phyloP scores from a whole-genome alignment of 2,888 invertebrate species.

The Peribatodes rhomboidaria region DNA sequence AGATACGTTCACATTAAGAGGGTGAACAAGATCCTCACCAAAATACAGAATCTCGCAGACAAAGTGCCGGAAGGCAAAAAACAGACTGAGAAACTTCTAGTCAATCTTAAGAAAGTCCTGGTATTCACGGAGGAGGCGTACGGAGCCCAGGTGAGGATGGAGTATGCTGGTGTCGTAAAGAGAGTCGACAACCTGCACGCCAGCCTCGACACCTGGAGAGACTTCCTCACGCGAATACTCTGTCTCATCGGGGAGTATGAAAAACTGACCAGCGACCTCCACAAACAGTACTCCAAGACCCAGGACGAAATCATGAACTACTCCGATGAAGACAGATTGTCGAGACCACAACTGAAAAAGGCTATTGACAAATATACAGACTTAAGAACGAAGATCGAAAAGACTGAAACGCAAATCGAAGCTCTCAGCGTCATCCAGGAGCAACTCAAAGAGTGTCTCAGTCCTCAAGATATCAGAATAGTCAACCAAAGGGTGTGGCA shows the following conservation, averaged over 20 bases:
- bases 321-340: conserved; percentile 85
- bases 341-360: conserved; percentile 88
- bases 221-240: conserved; percentile 90
- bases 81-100: conserved; percentile 87
- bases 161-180: conserved; percentile 91
- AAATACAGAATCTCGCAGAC: conserved; percentile 89
- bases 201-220: conserved; percentile 93
- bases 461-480: conserved; percentile 93
- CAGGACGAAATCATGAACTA: conserved; percentile 87
- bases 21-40: conserved; percentile 89
- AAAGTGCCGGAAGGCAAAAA: conserved; percentile 90
- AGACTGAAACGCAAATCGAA: conserved; percentile 89
- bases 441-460: conserved; percentile 93
- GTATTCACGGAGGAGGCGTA: conserved; percentile 92
- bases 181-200: conserved; percentile 93
- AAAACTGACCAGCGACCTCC: conserved; percentile 86
- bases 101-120: conserved; percentile 89
- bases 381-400: conserved; percentile 86
- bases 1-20: conserved; percentile 93
- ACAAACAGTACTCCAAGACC: conserved; percentile 88
- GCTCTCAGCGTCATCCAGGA: conserved; percentile 91
- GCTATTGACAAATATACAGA: conserved; percentile 88
- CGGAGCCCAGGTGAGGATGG: conserved; percentile 92
- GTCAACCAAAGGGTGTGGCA: conserved; percentile 93
- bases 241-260: conserved; percentile 89